Base-by-base conservation (phyloP, 2,888 invertebrate genomes). In the Selenia dentaria region DNA sequence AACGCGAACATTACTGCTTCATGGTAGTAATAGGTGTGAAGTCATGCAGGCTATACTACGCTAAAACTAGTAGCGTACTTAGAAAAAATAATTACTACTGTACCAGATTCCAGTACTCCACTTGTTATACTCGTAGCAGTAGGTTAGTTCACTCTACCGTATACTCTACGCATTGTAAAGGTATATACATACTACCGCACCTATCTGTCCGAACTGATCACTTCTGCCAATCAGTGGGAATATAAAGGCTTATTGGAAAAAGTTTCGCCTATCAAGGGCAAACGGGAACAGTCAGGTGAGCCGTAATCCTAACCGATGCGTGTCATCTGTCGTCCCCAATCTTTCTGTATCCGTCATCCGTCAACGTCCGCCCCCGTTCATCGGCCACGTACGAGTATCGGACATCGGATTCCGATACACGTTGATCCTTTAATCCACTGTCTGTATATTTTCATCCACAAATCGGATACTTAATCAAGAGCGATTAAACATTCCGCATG, bases 371-470 rank as follows among this genome's bases (percentile, higher is more conserved):
- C 29, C 40, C 38, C 40, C 38, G 25, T 31, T 40, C 28, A 33
- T 26, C 35, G 14, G 26, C 12, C 37, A 38, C 18, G 29, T 40
- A n/a, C n/a, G n/a, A n/a, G n/a, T n/a, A 37, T 39, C 35, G 42
- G 48, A 45, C 40, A 39, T 39, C 42, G 37, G 44, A 54, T 42
- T 44, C 46, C 26, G 46, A 52, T 50, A 48, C 35, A 36, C 40
- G 41, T 29, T 55, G 48, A 54, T 54, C 54, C 50, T 44, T 46
- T 54, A 52, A 59, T 51, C 58, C 50, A 31, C 43, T 16, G 47
- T 36, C 47, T 49, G 40, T 46, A 32, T 43, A 10, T 51, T 20
- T n/a, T 16, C 4, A 18, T 18, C 18, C 6, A 5, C 18, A 18
- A 18, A 18, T 18, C 18, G 18, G 18, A 18, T 18, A 18, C 18